Base-by-base conservation (phyloP, 2,113 vertebrate genomes). In the Cavia porcellus region DNA sequence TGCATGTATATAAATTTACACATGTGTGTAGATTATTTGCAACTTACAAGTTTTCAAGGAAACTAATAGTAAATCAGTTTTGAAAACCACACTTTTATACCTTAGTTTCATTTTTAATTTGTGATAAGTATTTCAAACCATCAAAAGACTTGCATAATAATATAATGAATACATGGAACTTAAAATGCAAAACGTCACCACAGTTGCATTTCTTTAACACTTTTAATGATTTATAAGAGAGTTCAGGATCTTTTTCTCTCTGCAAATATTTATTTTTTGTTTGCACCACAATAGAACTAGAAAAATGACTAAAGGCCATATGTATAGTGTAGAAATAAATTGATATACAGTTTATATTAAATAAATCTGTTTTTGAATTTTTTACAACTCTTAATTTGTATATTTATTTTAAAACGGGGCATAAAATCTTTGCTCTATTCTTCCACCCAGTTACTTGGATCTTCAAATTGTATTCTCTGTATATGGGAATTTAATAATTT, bases 41-140 rank as follows among this genome's bases (percentile, higher is more conserved):
- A n/a, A 90, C 38, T 96, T 94, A 61, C 4, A 95, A 17, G 10
- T 92, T 83, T 96, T 95, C 45, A 88, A 77, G 87, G 38, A 81
- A 96, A 52, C 30, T 86, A 86, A 61, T 86, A 86, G 38, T 47
- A 85, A 88, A 96, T 68, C 80, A 87, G 19, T 32, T 85, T 62
- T 79, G 47, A 96, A 96, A 93, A 64, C n/a, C 30, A 42, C 25
- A 45, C 12, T 77, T 77, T 50, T 79, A 30, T 50, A 50, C 14
- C 57, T 70, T 25, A 38, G 38, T 38, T 38, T 38, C 38, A 35
- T 38, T 89, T 89, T 70, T 57, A 70, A 30, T 70, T 68, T 70
- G 20, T 55, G 47, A 17, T 25, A 81, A 90, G 61, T 52, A 68
- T 45, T 45, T 10, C 12, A 42, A 13, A 82, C 64, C 25, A 22